A percentile compares a stretch with the other conserved stretches of the same genome.
phyloP scores from a whole-genome alignment of 2,113 vertebrate genomes.

The Oncorhynchus nerka region DNA sequence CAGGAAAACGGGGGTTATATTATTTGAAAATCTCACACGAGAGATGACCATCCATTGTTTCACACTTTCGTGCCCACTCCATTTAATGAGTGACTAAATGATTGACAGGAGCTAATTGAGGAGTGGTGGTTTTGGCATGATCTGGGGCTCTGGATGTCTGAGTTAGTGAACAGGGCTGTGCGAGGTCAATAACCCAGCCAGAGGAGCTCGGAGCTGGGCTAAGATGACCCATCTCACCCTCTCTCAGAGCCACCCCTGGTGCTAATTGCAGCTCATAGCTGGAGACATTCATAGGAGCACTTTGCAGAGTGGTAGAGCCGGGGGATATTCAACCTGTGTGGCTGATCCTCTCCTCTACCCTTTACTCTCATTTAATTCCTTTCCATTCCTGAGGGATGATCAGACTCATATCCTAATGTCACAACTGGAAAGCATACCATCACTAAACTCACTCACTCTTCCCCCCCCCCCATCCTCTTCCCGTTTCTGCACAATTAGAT shows the following conservation, averaged over 20 bases:
- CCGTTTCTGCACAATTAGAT: constrained; percentile 10
- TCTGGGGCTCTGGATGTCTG: neutral
- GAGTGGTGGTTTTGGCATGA: neutral
- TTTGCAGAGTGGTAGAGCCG: neutral
- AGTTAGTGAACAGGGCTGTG: neutral
- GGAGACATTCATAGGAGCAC: neutral
- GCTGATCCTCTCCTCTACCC: neutral
- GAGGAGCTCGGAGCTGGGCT: neutral
- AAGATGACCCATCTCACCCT: neutral
- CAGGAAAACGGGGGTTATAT: no score
- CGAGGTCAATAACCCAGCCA: neutral
- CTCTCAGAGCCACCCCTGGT: neutral
- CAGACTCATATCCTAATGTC: no score
- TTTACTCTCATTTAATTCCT: neutral
- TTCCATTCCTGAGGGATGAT: neutral
- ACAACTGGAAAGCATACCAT: no score
- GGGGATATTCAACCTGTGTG: neutral
- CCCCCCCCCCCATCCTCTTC: constrained; percentile 28
- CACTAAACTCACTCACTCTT: neutral
- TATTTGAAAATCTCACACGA: no score
- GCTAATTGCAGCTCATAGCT: constrained; percentile 23
- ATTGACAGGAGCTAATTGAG: neutral
- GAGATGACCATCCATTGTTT: no score
- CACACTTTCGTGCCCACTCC: no score
- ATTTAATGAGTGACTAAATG: no score